These are phyloP conservation scores for Paratilapia polleni DNA, from an alignment of 2,113 vertebrate genomes.

Conservation along the genomic window DNA sequence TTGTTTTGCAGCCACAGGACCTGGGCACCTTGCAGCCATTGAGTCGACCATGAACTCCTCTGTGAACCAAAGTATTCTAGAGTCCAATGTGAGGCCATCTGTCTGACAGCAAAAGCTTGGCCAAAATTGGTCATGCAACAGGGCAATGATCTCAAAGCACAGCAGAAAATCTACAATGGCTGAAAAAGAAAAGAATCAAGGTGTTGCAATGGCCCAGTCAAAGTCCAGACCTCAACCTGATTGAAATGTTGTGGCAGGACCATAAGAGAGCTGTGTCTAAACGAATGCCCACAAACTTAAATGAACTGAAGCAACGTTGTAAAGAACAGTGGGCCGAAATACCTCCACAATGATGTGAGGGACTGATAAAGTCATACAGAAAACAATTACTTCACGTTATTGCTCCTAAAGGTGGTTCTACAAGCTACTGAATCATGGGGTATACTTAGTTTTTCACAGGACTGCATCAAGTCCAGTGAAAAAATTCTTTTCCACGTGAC, in stretches of 20 bases:
- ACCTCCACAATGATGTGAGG: no score
- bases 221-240: neutral
- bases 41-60: neutral
- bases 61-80: neutral
- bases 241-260: neutral
- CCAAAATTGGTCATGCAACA: neutral
- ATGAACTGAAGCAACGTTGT: neutral
- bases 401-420: neutral
- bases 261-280: neutral
- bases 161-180: neutral
- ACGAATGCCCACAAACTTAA: no score
- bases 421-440: neutral
- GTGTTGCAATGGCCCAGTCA: neutral
- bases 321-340: neutral
- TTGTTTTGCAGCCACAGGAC: neutral
- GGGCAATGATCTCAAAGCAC: neutral
- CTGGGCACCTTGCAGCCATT: neutral
- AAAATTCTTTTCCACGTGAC: neutral
- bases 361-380: neutral
- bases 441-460: neutral
- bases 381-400: neutral
- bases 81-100: neutral
- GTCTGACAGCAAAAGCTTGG: neutral
- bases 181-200: neutral
- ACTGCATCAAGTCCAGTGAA: neutral